These are phyloP conservation scores for Penaeus chinensis DNA, from an alignment of 1,140 invertebrate species.

Conservation along the genomic window DNA sequence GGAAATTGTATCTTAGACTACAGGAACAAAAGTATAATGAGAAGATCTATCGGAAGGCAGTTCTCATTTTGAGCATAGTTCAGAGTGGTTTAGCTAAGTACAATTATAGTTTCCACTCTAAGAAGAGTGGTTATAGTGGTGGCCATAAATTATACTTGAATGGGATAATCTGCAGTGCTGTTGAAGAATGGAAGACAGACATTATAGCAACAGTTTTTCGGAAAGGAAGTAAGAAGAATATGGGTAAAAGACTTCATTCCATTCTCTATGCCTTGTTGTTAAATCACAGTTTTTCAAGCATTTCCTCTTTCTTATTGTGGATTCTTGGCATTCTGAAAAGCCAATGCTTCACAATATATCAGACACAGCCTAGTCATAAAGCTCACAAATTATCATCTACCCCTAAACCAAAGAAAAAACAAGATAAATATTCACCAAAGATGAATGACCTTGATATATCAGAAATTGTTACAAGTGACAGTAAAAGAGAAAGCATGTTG, in stretches of 20 bases:
- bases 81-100: conserved; percentile 23
- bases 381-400: too few relatives aligned
- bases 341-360: not conserved
- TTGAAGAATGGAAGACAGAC: conserved; percentile 34
- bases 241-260: conserved; percentile 32
- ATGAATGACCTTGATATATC: too few relatives aligned
- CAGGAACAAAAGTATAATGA: conserved; percentile 18
- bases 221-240: not conserved
- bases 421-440: too few relatives aligned
- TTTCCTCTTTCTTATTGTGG: conserved; percentile 35
- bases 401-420: too few relatives aligned
- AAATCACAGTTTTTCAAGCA: not conserved
- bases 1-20: conserved; percentile 26
- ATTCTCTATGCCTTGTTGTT: conserved; percentile 40
- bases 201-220: not conserved
- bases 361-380: conserved; percentile 19
- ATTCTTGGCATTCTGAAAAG: conserved; percentile 17
- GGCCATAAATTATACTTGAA: conserved; percentile 24
- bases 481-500: too few relatives aligned
- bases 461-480: too few relatives aligned
- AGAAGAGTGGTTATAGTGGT: not conserved
- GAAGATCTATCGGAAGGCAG: conserved; percentile 28
- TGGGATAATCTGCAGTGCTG: conserved; percentile 27
- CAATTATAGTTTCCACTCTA: not conserved
- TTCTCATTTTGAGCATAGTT: conserved; percentile 24